phyloP scores from a whole-genome alignment of 2,797 vertebrate species.

The Eulemur albifrons region DNA sequence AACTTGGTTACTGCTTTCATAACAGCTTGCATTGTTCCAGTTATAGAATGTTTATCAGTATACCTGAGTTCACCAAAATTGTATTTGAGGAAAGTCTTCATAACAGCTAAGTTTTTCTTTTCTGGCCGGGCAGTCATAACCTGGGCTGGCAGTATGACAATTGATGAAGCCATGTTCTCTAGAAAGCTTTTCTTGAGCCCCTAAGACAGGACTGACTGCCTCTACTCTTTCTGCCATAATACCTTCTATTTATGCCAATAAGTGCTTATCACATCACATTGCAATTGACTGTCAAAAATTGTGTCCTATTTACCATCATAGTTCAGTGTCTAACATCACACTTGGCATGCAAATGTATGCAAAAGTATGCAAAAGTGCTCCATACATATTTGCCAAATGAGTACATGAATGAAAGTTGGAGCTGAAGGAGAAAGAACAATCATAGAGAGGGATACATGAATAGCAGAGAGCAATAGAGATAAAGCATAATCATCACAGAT shows the following conservation, averaged over 20 bases:
- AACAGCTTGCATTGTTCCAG: neutral
- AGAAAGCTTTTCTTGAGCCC: neutral
- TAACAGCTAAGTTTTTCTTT: constrained; percentile 9
- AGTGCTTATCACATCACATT: neutral
- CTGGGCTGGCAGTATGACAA: neutral
- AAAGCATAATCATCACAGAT: neutral
- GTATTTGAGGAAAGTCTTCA: neutral
- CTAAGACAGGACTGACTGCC: neutral
- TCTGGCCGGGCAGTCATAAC: neutral
- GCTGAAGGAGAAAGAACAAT: constrained; percentile 13
- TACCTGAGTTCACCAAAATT: neutral
- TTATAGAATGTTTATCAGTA: neutral
- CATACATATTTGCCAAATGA: neutral
- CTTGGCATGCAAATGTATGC: neutral
- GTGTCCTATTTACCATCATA: neutral
- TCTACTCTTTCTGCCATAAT: neutral
- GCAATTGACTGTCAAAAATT: constrained; percentile 16
- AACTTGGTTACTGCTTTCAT: neutral
- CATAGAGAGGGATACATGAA: neutral
- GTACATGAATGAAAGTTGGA: constrained; percentile 13
- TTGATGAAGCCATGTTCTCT: neutral
- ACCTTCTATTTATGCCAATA: neutral
- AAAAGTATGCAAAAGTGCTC: neutral
- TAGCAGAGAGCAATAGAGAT: neutral
- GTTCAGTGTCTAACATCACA: neutral